Evolutionary conservation across 1,140 invertebrate species (phyloP), one percentile per base, ranked within the genome.

Genomic region (Laupala kohalensis): DNA sequence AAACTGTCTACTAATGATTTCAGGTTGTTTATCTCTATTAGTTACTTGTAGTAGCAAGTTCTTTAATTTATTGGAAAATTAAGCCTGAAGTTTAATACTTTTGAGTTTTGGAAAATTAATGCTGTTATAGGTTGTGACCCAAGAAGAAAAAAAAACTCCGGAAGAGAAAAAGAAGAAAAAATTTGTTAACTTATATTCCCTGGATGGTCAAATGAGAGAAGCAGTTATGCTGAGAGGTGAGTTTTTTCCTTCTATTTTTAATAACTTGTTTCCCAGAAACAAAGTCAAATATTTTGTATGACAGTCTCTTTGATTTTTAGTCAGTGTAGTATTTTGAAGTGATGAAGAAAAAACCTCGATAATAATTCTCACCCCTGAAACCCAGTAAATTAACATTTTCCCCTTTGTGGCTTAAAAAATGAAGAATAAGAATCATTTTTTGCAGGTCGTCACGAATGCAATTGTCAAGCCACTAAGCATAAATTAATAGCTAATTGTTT

Each of bases 381-480:
- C 26, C 27, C 28, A 29, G 25, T 28, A 23, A 30, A 71, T 23
- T 73, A 53, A 25, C 23, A 64, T 24, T 72, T 66, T 73, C 15
- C 2, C 15, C 19, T n/a, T 67, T 25, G 3, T 25, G 23, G 6
- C 2, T 4, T 30, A 25, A 23, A n/a, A n/a, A 71, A 25, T 3
- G 19, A 25, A 5, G 27, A 67, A 53, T 4, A 67, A 15, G 29
- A 5, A 9, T 72, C 69, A 64, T 75, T 64, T 27, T 64, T 75
- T 77, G n/a, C 76, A 90, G 94, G 95, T 62, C 86, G 96, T 70
- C 88, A 92, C 75, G 80, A 81, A 65, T 99, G 97, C 83, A 86
- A 96, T 69, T 99, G 97, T 78, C 91, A 98, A 83, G 96, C 95
- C 2, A 86, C 87, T 19, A 92, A 90, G 78, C 97, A 99, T 82